Percentiles rank a stretch among this genome's conserved stretches.
Evolutionary conservation across 2,113 vertebrate species (phyloP).

Genomic region (Drymodes brunneopygia): DNA sequence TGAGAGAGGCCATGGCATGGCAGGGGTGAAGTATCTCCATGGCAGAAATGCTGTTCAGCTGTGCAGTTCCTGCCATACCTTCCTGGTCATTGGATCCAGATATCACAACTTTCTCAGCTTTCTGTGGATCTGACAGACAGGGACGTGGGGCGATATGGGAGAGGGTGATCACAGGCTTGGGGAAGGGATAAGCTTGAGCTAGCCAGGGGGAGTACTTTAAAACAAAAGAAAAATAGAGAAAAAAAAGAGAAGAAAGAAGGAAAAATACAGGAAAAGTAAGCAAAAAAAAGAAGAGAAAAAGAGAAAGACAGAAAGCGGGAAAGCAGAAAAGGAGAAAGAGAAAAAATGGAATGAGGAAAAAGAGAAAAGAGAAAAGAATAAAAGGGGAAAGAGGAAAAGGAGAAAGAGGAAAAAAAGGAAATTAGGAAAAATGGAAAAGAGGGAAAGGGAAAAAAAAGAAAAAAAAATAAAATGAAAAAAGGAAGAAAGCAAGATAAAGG

Average conservation of each 20-base stretch:
- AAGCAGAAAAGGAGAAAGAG: fast-evolving
- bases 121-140: background rate
- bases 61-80: background rate
- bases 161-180: background rate
- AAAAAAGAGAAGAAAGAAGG: too few relatives aligned
- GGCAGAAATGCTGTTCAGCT: background rate
- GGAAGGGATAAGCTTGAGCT: background rate
- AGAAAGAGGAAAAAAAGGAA: background rate
- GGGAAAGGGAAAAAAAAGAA: background rate
- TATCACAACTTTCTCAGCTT: background rate
- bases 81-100: background rate
- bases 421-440: background rate
- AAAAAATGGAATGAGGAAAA: background rate
- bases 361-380: background rate
- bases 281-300: background rate
- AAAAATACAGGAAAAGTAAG: background rate
- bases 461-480: background rate
- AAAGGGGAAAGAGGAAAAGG: background rate
- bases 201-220: too few relatives aligned
- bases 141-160: background rate
- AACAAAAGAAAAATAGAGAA: background rate
- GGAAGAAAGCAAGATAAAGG: background rate
- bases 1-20: background rate
- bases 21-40: background rate
- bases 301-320: fast-evolving